Evolutionary conservation across 2,113 vertebrate genomes (phyloP).

Genomic region (Grammomys dolichurus): DNA sequence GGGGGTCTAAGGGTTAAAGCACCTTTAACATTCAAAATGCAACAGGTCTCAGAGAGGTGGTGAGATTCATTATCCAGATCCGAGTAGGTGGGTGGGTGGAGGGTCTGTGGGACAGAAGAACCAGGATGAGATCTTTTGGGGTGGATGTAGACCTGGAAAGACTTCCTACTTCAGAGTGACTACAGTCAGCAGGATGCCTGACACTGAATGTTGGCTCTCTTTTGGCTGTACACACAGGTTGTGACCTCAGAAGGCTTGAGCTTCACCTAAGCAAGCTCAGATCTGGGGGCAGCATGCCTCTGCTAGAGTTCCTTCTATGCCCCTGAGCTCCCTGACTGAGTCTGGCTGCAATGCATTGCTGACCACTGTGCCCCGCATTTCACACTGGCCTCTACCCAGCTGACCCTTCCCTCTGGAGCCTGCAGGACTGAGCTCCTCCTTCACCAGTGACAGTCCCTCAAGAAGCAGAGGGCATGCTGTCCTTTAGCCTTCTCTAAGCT

Average conservation of each 20-base stretch:
- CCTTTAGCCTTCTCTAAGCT: not conserved
- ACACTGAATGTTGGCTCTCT: too few species aligned
- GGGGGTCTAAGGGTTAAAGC: not conserved
- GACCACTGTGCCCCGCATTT: not conserved
- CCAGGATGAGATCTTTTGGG: not conserved
- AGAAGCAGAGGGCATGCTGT: not conserved
- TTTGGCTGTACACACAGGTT: rapidly evolving
- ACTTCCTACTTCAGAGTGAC: not conserved
- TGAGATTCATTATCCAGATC: not conserved
- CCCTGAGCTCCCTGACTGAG: not conserved
- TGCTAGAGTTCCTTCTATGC: not conserved
- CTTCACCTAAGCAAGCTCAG: not conserved
- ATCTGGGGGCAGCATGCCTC: not conserved
- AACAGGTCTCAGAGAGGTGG: not conserved
- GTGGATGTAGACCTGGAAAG: too few species aligned
- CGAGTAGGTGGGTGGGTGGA: not conserved
- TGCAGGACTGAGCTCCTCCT: not conserved
- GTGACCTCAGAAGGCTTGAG: not conserved
- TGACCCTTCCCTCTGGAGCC: not conserved
- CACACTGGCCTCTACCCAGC: not conserved
- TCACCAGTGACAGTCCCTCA: not conserved
- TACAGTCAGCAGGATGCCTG: not conserved
- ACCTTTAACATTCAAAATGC: too few species aligned
- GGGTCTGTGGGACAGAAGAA: not conserved
- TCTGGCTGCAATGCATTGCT: not conserved